Evolutionary conservation across 2,113 vertebrate genomes (phyloP).

Genomic region (Electrona antarctica): DNA sequence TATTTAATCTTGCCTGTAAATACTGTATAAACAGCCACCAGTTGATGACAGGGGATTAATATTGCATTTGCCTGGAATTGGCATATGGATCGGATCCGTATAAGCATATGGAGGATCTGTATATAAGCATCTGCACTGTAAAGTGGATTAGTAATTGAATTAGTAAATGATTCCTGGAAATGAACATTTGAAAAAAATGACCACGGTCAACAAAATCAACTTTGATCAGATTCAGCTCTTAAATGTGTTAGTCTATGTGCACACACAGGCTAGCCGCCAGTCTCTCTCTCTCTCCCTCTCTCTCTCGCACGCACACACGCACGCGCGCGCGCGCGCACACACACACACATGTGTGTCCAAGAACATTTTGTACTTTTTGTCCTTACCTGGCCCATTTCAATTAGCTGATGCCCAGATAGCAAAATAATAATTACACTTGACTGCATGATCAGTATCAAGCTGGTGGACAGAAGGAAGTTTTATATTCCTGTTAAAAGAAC

Average conservation of each 20-base stretch:
- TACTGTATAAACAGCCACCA: slow-evolving; percentile 19
- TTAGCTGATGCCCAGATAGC: slow-evolving; percentile 53
- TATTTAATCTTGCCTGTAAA: slow-evolving; percentile 31
- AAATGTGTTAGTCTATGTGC: background rate
- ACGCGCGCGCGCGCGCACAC: background rate
- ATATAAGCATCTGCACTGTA: slow-evolving; percentile 30
- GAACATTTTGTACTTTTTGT: slow-evolving; percentile 11
- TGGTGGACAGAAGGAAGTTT: slow-evolving; percentile 20
- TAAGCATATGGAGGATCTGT: background rate
- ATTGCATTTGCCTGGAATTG: slow-evolving; percentile 35
- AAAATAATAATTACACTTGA: slow-evolving; percentile 40
- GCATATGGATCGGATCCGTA: background rate
- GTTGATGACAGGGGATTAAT: slow-evolving; percentile 33
- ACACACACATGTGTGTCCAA: background rate
- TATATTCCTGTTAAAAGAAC: slow-evolving; percentile 20
- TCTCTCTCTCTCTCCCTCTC: background rate
- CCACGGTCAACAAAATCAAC: slow-evolving; percentile 9
- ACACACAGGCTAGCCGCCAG: background rate
- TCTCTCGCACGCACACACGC: background rate
- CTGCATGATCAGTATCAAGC: slow-evolving; percentile 35
- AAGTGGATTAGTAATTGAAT: slow-evolving; percentile 38
- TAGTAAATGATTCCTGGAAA: slow-evolving; percentile 34
- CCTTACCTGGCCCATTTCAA: slow-evolving; percentile 36
- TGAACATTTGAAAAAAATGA: slow-evolving; percentile 17
- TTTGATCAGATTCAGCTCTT: background rate